Evolutionary conservation across 2,888 invertebrate species (phyloP).

Genomic region (Venustoraphidia nigricollis): DNA sequence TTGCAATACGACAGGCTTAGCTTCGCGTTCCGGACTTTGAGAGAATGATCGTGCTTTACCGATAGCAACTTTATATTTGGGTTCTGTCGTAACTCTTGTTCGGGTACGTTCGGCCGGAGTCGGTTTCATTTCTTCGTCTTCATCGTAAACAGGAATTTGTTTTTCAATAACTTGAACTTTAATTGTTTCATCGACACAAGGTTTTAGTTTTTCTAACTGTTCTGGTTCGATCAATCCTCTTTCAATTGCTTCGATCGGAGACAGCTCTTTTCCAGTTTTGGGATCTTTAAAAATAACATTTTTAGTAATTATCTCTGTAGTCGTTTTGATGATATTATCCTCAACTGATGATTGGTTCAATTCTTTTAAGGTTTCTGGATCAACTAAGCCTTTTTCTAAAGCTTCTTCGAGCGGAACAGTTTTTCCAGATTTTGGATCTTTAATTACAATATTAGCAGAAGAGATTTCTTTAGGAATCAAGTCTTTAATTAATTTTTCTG

Average conservation of each 20-base stretch:
- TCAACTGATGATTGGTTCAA: background rate
- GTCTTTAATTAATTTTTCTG: slow-evolving; percentile 29
- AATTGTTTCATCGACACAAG: background rate
- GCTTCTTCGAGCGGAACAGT: slow-evolving; percentile 32
- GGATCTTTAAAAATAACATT: slow-evolving; percentile 8
- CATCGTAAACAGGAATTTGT: slow-evolving; percentile 22
- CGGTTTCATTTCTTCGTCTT: slow-evolving; percentile 22
- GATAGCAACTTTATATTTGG: slow-evolving; percentile 49
- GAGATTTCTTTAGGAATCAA: slow-evolving; percentile 14
- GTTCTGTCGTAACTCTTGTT: slow-evolving; percentile 39
- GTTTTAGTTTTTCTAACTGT: slow-evolving; percentile 18
- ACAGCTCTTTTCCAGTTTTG: slow-evolving; percentile 27
- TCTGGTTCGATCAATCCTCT: slow-evolving; percentile 38
- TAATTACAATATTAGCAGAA: slow-evolving; percentile 11
- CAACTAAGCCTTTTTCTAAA: slow-evolving; percentile 22
- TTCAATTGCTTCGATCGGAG: slow-evolving; percentile 40
- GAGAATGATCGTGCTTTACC: slow-evolving; percentile 40
- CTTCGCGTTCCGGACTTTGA: slow-evolving; percentile 41
- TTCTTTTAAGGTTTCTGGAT: slow-evolving; percentile 10
- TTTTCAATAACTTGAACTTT: slow-evolving; percentile 20
- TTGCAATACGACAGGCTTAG: slow-evolving; percentile 54
- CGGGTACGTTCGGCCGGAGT: slow-evolving; percentile 43
- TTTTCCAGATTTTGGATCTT: slow-evolving; percentile 28
- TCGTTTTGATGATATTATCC: slow-evolving; percentile 12
- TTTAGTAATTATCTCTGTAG: slow-evolving; percentile 13